Base-by-base conservation (phyloP, 2,888 invertebrate species). In the Trachelus troglodyta region DNA sequence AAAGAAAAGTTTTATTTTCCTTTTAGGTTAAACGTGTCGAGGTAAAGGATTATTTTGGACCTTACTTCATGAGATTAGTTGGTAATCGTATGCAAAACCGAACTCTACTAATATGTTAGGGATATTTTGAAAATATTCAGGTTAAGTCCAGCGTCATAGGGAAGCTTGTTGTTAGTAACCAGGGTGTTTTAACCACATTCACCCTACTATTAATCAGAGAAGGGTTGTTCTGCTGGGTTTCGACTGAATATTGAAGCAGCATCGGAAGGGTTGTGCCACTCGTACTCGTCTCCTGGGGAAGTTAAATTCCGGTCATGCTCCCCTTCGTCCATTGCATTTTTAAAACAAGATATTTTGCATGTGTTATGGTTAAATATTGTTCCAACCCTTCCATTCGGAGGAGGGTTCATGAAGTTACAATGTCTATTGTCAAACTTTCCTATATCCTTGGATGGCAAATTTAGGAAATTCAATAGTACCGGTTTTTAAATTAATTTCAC, bases 191-290 rank as follows among this genome's bases (percentile, higher is more conserved):
- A 56, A 56, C 56, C 56, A 23, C 23, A 23, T 71, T 37, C 69
- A 37, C n/a, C 35, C 74, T 23, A 34, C 83, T 86, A 85, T 88
- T 87, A 87, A 89, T 87, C 86, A 86, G 82, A 86, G 82, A 81
- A 81, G 85, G 85, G 85, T 83, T 85, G 88, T 88, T 85, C 83
- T 80, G 34, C 77, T 75, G 77, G 79, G 81, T 84, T 84, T 84
- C 82, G 84, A 85, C 80, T 87, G 87, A 88, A 89, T 88, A 87
- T 87, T 87, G 84, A 86, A 88, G 82, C 82, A 84, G 75, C 81
- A 80, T 85, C 84, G 81, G 81, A 85, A 84, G 88, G 88, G 88
- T 87, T 85, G 82, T 78, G 77, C 82, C 82, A 81, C 80, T 80
- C 79, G 37, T 76, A 77, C 81, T 79, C 77, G 83, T 83, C 84